These are phyloP conservation scores for Hydropsyche tenuis DNA, from an alignment of 1,140 invertebrate species.

Conservation along the genomic window DNA sequence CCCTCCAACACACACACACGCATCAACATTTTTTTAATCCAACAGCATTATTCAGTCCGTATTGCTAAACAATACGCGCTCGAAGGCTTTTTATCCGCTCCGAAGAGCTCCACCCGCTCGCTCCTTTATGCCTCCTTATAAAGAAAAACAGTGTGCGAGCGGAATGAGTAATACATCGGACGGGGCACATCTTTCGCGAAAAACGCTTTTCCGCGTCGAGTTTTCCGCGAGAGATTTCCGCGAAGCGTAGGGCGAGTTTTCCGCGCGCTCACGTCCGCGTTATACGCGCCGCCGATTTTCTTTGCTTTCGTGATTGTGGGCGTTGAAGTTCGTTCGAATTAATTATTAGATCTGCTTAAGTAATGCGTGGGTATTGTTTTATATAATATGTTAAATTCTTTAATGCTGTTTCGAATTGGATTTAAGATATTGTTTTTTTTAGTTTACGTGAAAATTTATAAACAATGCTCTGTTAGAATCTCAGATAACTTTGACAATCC, in stretches of 20 bases:
- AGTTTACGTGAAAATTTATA: too few species aligned
- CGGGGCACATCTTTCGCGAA: too few species aligned
- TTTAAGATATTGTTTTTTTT: too few species aligned
- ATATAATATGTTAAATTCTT: too few species aligned
- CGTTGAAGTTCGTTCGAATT: not conserved
- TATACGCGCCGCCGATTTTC: too few species aligned
- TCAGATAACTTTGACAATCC: too few species aligned
- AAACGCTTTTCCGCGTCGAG: not conserved
- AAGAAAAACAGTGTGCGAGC: slow-evolving; percentile 32
- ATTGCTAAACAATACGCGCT: slow-evolving; percentile 41
- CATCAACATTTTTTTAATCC: not conserved
- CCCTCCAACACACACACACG: not conserved
- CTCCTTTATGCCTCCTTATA: not conserved
- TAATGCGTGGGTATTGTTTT: too few species aligned
- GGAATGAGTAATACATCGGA: slow-evolving; percentile 24
- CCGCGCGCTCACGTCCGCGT: too few species aligned
- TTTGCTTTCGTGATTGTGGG: not conserved
- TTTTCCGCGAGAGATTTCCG: not conserved
- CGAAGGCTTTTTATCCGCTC: slow-evolving; percentile 37
- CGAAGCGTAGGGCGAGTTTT: too few species aligned
- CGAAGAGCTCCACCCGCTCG: not conserved
- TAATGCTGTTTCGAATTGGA: too few species aligned
- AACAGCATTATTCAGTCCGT: slow-evolving; percentile 28
- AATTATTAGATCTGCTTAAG: too few species aligned
- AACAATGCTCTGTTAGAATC: too few species aligned